Base-by-base conservation (phyloP, 2,113 vertebrate genomes). In the Megalops atlanticus region DNA sequence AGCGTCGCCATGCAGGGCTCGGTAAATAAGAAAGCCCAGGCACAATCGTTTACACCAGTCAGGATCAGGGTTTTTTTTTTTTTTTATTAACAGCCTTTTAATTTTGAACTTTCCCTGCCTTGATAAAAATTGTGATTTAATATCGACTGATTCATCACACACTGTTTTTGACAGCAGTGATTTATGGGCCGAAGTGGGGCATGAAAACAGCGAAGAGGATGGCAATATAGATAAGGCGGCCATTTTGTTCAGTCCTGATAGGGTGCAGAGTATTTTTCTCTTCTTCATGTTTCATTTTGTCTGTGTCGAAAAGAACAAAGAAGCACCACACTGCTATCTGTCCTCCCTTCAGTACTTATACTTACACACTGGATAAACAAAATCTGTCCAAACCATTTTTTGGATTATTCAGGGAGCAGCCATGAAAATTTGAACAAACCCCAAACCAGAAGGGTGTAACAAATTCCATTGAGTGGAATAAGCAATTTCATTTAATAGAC, bases 1-100 rank as follows among this genome's bases (percentile, higher is more conserved):
- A n/a, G n/a, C n/a, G 91, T 90, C 93, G 89, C 91, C 91, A 89
- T 92, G 92, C 94, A 90, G 95, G 96, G 94, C 94, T n/a, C 95
- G 96, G 89, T 88, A 93, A 95, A 93, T 91, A 93, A 89, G 91
- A 82, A 80, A 27, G 87, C 89, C 91, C 89, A 88, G 83, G 87
- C 74, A 86, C 85, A 81, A 89, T 92, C 94, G 92, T 92, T 93
- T 92, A 91, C 90, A 91, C 87, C 82, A 85, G 86, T 73, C 91
- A 91, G 82, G 84, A 89, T 85, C 85, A 90, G 83, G 90, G 85
- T 89, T 27, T 15, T 69, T n/a, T 27, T 31, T 35, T 71, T 18
- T 71, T 91, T 91, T 92, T 93, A 93, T 93, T 93, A 92, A 90
- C 89, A 88, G 88, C 91, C 89, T 92, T 94, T 93, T 93, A 89